phyloP scores from a whole-genome alignment of 2,797 vertebrate genomes.

The Arrhamphus sclerolepis region DNA sequence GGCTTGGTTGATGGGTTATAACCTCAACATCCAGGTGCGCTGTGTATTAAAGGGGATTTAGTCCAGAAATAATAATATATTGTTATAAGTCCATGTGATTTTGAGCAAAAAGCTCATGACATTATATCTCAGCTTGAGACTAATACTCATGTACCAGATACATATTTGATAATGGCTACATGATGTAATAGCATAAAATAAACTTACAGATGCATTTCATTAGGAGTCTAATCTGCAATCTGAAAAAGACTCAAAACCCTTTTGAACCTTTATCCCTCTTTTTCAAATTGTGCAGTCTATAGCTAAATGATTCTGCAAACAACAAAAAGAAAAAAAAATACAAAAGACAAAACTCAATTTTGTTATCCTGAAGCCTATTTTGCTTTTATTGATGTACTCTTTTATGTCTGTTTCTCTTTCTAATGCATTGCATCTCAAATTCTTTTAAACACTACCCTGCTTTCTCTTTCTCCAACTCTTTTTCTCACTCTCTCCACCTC shows the following conservation, averaged over 20 bases:
- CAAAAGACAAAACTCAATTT: background rate
- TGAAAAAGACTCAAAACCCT: constrained; percentile 9
- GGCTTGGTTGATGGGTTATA: constrained; percentile 30
- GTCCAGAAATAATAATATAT: constrained; percentile 22
- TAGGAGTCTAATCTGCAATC: constrained; percentile 21
- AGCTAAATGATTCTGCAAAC: too few relatives aligned
- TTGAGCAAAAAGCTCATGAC: constrained; percentile 15
- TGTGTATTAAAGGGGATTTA: constrained; percentile 5
- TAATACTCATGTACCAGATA: constrained; percentile 12
- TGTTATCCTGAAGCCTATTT: constrained; percentile 27
- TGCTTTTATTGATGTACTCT: constrained; percentile 3
- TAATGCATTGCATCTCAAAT: background rate
- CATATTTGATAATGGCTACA: constrained; percentile 13
- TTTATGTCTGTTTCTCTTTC: constrained; percentile 21
- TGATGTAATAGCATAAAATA: constrained; percentile 14
- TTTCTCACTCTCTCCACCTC: background rate
- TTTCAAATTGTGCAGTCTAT: background rate
- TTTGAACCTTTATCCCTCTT: constrained; percentile 6
- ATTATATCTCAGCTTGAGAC: constrained; percentile 6
- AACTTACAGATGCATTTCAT: constrained; percentile 7
- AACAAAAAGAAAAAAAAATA: background rate
- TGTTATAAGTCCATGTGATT: constrained; percentile 1
- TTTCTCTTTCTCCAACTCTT: background rate
- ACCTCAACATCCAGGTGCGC: constrained; percentile 27
- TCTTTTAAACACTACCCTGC: background rate